These are phyloP conservation scores for Parascotia fuliginaria DNA, from an alignment of 2,888 invertebrate species.

Conservation along the genomic window DNA sequence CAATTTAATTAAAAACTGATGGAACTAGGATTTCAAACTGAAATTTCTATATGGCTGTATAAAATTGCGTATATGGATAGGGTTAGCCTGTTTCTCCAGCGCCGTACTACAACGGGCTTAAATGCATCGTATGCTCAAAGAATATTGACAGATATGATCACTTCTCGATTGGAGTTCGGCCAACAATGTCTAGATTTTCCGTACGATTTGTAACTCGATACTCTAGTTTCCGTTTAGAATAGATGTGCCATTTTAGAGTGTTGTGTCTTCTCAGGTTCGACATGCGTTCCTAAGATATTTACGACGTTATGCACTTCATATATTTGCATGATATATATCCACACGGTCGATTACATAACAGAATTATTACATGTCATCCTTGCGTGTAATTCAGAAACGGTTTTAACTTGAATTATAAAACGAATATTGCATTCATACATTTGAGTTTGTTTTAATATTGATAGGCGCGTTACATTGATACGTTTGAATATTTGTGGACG, in stretches of 20 bases:
- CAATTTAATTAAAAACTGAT: constrained; percentile 74
- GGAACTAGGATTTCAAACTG: constrained; percentile 56
- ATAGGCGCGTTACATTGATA: constrained; percentile 46
- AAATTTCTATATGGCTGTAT: constrained; percentile 40
- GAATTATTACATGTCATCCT: constrained; percentile 43
- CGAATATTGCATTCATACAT: constrained; percentile 43
- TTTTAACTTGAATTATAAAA: constrained; percentile 37
- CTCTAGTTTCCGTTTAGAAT: constrained; percentile 80
- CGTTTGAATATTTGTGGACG: constrained; percentile 41
- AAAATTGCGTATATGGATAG: constrained; percentile 30
- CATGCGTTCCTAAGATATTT: constrained; percentile 74
- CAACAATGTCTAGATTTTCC: constrained; percentile 81
- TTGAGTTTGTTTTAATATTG: constrained; percentile 55
- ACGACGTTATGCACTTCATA: constrained; percentile 68
- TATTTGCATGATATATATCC: constrained; percentile 53
- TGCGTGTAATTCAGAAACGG: constrained; percentile 32
- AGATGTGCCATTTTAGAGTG: constrained; percentile 77
- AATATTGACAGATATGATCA: constrained; percentile 86
- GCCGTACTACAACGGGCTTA: constrained; percentile 56
- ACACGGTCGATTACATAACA: constrained; percentile 38
- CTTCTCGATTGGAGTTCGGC: constrained; percentile 81
- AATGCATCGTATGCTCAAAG: constrained; percentile 76
- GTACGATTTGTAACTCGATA: constrained; percentile 80
- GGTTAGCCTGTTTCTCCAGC: constrained; percentile 50
- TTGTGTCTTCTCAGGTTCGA: constrained; percentile 72